Evolutionary conservation across 2,888 invertebrate genomes (phyloP), one percentile per base, ranked within the genome.

Genomic region (Andrena bucephala): DNA sequence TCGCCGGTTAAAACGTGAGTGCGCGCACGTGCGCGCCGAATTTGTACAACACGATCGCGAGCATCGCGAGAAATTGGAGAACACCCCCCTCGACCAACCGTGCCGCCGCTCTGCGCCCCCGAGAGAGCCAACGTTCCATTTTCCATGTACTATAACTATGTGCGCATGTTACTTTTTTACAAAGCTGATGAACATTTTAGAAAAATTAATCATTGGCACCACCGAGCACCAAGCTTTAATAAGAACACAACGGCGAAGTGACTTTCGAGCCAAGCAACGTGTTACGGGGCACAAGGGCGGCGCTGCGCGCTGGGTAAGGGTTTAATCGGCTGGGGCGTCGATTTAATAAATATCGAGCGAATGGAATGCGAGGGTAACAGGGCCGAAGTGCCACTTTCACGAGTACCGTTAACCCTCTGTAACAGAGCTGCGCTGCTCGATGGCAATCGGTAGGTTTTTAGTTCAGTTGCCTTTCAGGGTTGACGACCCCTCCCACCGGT

Each of bases 21-120:
- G 42, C 62, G 16, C 54, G 63, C 66, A 72, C 71, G 42, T 63
- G 67, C 29, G 73, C n/a, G 57, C 65, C 66, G 71, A 80, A 77
- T 67, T 80, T 71, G 60, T 67, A 52, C 71, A 60, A 57, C 57
- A 24, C 1, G 27, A 8, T 10, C 24, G 54, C 10, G 57, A 57
- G 27, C 27, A 16, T 1, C 29, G 20, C 33, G 31, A 48, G 31
- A 62, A 54, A 68, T 33, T 24, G 54, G 24, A 48, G 42, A 29
- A 4, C 48, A 42, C 29, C 57, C n/a, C 24, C 13, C 13, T 13
- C 42, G 42, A 27, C 4, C 13, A 27, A 0, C 60, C 27, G 42
- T 42, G 42, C n/a, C 33, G 57, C 48, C 29, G 20, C 10, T 50
- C 33, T 20, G n/a, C 75, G n/a, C 13, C 13, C 54, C 16, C 42